Percentiles rank a stretch among this genome's conserved stretches.
Evolutionary conservation across 2,888 invertebrate genomes (phyloP).

Genomic region (Nasonia oneida): DNA sequence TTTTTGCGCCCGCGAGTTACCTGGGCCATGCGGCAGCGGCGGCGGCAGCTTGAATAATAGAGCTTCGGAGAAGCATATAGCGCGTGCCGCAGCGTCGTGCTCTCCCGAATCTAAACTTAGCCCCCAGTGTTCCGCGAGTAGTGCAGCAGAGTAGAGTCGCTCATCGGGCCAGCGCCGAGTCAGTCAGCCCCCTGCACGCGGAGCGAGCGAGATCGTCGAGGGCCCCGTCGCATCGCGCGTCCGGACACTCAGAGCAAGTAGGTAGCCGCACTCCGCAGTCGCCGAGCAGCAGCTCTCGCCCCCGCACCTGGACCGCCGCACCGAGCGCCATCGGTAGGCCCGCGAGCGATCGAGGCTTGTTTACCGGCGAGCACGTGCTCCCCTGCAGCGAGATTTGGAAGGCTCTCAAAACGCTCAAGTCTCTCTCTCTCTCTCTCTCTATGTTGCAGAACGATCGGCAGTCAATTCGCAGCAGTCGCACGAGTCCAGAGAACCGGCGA

Average conservation of each 20-base stretch:
- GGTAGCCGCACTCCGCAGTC: too few species aligned
- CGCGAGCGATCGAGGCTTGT: too few species aligned
- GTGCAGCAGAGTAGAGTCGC: conserved; percentile 12
- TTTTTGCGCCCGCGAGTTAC: background rate
- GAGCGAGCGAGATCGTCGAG: background rate
- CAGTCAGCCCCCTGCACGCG: conserved; percentile 2
- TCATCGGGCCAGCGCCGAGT: background rate
- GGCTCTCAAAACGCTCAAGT: background rate
- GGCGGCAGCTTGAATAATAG: background rate
- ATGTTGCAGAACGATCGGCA: too few species aligned
- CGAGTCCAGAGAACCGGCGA: background rate
- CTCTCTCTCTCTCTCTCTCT: too few species aligned
- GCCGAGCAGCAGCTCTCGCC: too few species aligned
- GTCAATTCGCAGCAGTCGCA: too few species aligned
- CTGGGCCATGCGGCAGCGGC: background rate
- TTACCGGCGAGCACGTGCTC: too few species aligned
- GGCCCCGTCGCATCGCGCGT: background rate
- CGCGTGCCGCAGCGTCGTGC: conserved; percentile 45
- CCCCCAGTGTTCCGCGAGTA: conserved; percentile 32
- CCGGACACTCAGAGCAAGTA: too few species aligned
- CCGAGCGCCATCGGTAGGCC: too few species aligned
- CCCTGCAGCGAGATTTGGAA: background rate
- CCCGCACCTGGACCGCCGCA: too few species aligned
- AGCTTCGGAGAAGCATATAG: background rate
- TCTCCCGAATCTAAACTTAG: conserved; percentile 55